Percentiles rank a stretch among this genome's conserved stretches.
Conservation (phyloP, 92 coral and sea anemone species). For the Zoanthus sansibaricus region DNA sequence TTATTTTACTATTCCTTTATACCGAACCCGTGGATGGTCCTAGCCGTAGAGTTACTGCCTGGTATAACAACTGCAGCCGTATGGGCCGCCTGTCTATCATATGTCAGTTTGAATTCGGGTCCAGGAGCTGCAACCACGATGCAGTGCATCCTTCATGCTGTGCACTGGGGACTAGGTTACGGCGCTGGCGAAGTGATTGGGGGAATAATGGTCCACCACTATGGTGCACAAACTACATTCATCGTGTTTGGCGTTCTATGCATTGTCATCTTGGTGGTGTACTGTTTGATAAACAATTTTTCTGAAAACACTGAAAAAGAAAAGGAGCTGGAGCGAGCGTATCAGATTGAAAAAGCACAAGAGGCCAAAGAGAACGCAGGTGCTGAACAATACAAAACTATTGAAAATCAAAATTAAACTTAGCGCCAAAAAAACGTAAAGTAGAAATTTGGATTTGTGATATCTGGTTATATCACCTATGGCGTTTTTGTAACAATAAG, state of each 20-base stretch:
- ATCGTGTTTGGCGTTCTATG: conserved; percentile 91
- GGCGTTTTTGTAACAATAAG: neutral
- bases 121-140: conserved; percentile 99
- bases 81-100: conserved; percentile 99
- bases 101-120: conserved; percentile 97
- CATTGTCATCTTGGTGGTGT: conserved; percentile 76
- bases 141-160: conserved; percentile 99
- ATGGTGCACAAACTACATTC: conserved; percentile 95
- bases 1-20: conserved; percentile 92
- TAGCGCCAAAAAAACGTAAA: neutral
- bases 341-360: conserved; percentile 56
- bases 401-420: neutral
- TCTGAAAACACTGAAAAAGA: conserved; percentile 64
- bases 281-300: conserved; percentile 87
- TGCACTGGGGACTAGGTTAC: conserved; percentile 99
- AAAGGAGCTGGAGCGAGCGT: conserved; percentile 61
- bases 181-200: conserved; percentile 99
- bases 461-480: conserved; percentile 20
- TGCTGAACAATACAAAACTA: neutral
- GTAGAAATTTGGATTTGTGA: neutral
- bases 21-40: conserved; percentile 95
- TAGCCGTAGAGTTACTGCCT: conserved; percentile 95
- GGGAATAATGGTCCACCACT: conserved; percentile 95
- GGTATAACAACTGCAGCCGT: conserved; percentile 99
- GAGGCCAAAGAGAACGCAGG: conserved; percentile 50